phyloP scores from a whole-genome alignment of 1,140 invertebrate genomes.

The Patella vulgata region DNA sequence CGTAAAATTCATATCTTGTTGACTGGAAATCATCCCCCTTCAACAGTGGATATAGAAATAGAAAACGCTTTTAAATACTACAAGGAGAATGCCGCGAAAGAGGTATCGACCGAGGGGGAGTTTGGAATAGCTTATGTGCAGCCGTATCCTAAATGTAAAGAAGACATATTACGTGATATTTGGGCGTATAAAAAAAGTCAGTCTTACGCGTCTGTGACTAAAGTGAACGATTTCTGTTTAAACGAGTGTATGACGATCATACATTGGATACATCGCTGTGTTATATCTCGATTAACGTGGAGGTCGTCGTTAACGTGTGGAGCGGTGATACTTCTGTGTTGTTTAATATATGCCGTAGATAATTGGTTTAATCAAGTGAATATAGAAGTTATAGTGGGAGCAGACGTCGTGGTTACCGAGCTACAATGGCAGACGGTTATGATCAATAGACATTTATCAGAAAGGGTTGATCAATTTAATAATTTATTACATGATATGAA shows the following conservation, averaged over 20 bases:
- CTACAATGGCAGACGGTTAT: constrained; percentile 44
- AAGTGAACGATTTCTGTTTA: background rate
- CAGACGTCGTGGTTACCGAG: constrained; percentile 44
- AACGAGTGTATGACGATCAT: no score
- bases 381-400: constrained; percentile 47
- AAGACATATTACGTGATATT: constrained; percentile 56
- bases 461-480: constrained; percentile 17
- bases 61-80: constrained; percentile 30
- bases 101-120: constrained; percentile 37
- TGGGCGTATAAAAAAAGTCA: constrained; percentile 47
- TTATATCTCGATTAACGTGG: constrained; percentile 48
- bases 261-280: constrained; percentile 30
- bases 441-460: constrained; percentile 35
- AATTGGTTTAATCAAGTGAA: constrained; percentile 48
- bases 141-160: constrained; percentile 41
- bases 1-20: constrained; percentile 52
- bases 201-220: no score
- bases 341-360: constrained; percentile 47
- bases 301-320: constrained; percentile 42
- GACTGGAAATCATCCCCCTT: constrained; percentile 44
- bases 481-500: constrained; percentile 19
- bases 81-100: constrained; percentile 35
- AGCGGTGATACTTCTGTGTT: constrained; percentile 43
- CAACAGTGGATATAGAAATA: constrained; percentile 21
- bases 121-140: constrained; percentile 45